Evolutionary conservation across 2,888 invertebrate species (phyloP), one percentile per base, ranked within the genome.

Genomic region (Microplitis manilae): DNA sequence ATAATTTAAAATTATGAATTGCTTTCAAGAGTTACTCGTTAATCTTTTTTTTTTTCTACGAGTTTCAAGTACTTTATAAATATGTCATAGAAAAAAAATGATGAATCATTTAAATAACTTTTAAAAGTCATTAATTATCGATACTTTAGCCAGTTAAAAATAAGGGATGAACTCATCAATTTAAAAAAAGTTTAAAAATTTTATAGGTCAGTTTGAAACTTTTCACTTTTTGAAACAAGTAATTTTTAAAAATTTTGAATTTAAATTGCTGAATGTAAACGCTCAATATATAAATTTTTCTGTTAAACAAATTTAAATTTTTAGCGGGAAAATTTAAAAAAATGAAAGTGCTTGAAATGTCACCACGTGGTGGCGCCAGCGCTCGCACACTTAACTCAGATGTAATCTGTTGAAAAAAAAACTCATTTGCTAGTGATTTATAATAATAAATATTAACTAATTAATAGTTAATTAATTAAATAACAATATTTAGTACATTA

Each of bases 11-110:
- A 30, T 62, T 15, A 62, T 62, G n/a, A 62, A 62, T 62, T 62
- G 62, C 62, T 62, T 62, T 62, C 62, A 62, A 62, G 62, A 62
- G 17, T 62, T 30, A 30, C 62, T 62, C 62, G n/a, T 62, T 62
- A 62, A 62, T 62, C 62, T 13, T 15, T 62, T 62, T 20, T n/a
- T 30, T 30, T 30, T 30, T 30, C 30, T 62, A 13, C 62, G 15
- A 13, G 62, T 62, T 62, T 62, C 17, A 7, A 62, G 62, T 13
- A 17, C 62, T 17, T 62, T 30, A 30, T 30, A 59, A 59, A 59
- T 13, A 13, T 59, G 59, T 59, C 9, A 59, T n/a, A 59, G n/a
- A 59, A 59, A 13, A 30, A 30, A 30, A 30, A 30, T 30, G 2
- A 30, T 30, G 30, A 30, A 30, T 30, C 2, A 30, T 30, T 30